These are phyloP conservation scores for Trididemnum clinides DNA, from an alignment of 23 tunicate genomes.

Conservation along the genomic window DNA sequence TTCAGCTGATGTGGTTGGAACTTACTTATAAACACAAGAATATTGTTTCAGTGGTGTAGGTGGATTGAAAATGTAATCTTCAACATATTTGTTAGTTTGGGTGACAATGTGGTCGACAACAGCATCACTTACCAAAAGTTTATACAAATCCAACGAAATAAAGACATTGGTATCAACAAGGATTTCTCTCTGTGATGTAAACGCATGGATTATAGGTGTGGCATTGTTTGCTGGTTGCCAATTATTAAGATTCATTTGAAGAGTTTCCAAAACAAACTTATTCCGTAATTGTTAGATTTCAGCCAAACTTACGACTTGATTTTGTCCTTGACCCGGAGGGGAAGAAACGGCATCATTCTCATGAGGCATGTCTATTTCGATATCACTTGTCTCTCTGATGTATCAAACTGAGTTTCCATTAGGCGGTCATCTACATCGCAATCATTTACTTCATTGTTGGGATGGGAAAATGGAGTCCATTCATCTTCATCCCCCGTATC, in stretches of 20 bases:
- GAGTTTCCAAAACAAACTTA: not conserved
- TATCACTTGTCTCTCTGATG: too few species aligned
- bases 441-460: not conserved
- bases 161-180: not conserved
- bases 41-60: not conserved
- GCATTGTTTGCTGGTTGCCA: not conserved
- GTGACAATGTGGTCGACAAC: slow-evolving; percentile 10
- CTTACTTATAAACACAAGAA: not conserved
- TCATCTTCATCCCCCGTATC: not conserved
- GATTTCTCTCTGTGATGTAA: not conserved
- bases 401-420: too few species aligned
- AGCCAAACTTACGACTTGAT: not conserved
- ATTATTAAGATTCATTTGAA: not conserved
- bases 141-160: not conserved
- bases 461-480: not conserved
- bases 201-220: not conserved
- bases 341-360: not conserved
- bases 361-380: not conserved
- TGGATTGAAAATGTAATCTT: slow-evolving; percentile 1
- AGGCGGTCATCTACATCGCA: not conserved
- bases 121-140: not conserved
- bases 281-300: not conserved
- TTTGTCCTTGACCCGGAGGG: not conserved
- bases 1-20: slow-evolving; percentile 5
- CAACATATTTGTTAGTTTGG: not conserved